Evolutionary conservation across 2,797 vertebrate genomes (phyloP), one percentile per base, ranked within the genome.

Genomic region (Craterocephalus amniculus): DNA sequence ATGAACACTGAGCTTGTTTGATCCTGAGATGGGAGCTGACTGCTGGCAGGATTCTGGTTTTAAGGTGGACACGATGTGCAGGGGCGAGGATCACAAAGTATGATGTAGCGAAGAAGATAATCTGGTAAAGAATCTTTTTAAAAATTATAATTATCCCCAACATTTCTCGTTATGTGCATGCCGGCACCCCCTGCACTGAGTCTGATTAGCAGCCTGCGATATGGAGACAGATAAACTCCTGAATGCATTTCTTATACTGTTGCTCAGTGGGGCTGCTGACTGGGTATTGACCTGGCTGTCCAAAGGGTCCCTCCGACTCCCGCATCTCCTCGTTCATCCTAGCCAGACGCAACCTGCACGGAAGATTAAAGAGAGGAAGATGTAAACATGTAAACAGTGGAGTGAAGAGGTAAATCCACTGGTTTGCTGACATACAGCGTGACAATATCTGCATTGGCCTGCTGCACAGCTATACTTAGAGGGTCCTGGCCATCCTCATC

Each of bases 271-370:
- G 96, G 90, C 98, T 98, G 95, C 95, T 96, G 91, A 89, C 95
- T 45, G 94, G 93, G 83, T 98, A 96, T 91, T 96, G 94, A 92
- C 96, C 97, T 90, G 96, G 95, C 72, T 97, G 97, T 70, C 96
- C 96, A 0, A 97, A 94, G 0, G 96, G 94, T 0, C 97, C 97
- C 87, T 99, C 98, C 0, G 97, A 96, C 89, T 98, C 98, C 1
- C 97, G 91, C 98, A 99, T 99, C 87, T 99, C 97, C 88, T 99
- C 98, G 0, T 99, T 98, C 98, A 99, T 99, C 69, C 97, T 93
- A 7, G 97, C 96, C 90, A 99, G 93, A 73, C 98, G 97, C 72
- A 99, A 91, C 93, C 98, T 99, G 76, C 26, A 16, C 52, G 13
- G 22, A 12, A 65, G n/a, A 6, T 9, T 2, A 55, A 9, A 32